Evolutionary conservation across 2,888 invertebrate species (phyloP).

Genomic region (Aproaerema taeniolella): DNA sequence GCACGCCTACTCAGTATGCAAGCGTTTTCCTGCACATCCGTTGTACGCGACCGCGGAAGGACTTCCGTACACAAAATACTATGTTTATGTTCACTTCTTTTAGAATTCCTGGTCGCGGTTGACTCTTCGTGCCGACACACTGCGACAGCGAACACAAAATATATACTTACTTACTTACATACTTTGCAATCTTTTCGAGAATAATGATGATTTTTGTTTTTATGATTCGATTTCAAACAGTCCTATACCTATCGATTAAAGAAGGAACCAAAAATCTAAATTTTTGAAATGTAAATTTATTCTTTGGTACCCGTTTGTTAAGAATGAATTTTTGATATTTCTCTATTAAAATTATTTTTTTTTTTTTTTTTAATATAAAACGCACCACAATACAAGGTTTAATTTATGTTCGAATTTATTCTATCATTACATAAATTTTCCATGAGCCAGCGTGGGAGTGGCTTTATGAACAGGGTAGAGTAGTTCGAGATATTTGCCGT

Average conservation of each 20-base stretch:
- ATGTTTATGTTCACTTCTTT: slow-evolving; percentile 70
- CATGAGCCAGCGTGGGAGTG: slow-evolving; percentile 45
- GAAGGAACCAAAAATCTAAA: background rate
- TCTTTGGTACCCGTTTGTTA: too few species aligned
- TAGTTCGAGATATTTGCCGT: slow-evolving; percentile 72
- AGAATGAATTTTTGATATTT: too few species aligned
- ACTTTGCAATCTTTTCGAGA: slow-evolving; percentile 40
- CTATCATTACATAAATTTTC: too few species aligned
- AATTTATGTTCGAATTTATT: too few species aligned
- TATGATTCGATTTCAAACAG: slow-evolving; percentile 10
- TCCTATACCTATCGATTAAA: too few species aligned
- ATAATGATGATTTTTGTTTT: slow-evolving; percentile 26
- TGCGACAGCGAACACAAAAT: slow-evolving; percentile 56
- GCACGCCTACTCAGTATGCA: slow-evolving; percentile 76
- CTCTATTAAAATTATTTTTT: too few species aligned
- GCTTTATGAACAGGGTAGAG: slow-evolving; percentile 61
- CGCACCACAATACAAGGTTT: too few species aligned
- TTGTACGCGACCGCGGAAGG: slow-evolving; percentile 71
- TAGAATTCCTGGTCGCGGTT: slow-evolving; percentile 66
- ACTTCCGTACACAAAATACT: slow-evolving; percentile 74
- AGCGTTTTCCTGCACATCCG: slow-evolving; percentile 74
- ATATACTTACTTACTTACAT: slow-evolving; percentile 52
- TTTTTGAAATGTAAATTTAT: background rate
- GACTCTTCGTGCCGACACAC: slow-evolving; percentile 68
- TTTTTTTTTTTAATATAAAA: too few species aligned